Base-by-base conservation (phyloP, 2,888 invertebrate species). In the Orchesella flavescens region DNA sequence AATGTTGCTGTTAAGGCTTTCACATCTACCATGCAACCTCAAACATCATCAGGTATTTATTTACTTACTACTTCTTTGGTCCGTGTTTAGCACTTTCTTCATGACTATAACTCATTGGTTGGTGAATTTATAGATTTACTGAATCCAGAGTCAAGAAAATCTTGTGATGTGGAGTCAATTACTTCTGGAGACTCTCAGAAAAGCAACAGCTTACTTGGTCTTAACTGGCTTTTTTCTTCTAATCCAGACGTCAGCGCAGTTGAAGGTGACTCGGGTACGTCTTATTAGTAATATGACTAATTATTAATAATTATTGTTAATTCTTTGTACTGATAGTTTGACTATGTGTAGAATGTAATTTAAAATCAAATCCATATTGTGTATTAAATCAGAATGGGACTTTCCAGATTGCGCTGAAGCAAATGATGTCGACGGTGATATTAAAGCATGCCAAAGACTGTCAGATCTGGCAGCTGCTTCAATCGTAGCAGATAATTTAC, bases 141-240 rank as follows among this genome's bases (percentile, higher is more conserved):
- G 34, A 34, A 34, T 34, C 34, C 21, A 4, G 78, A 78, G 15
- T 0, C 24, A 1, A 76, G 59, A 77, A 80, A 73, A 59, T 59
- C 78, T 21, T 81, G 68, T 46, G 88, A 88, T 19, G 83, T 83
- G 0, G 87, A 87, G 44, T 88, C 88, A 12, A 44, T 88, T 0
- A 84, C 83, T 23, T 88, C 88, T 17, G 83, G 68, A 17, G 88
- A 88, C 61, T 88, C 88, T 34, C 88, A 88, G 57, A 85, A 83
- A 68, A 87, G 87, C 75, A 86, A 92, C 59, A 93, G 93, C 89
- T 89, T 93, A 59, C 90, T 93, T 68, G 93, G 93, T 66, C 90
- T 94, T 80, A 93, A 93, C 89, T 93, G 93, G 93, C 90, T 94
- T 71, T 94, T 94, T 89, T 93, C 92, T 83, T 90, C 89, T 89